Evolutionary conservation across 1,140 invertebrate genomes (phyloP).

Genomic region (Euura lappo): DNA sequence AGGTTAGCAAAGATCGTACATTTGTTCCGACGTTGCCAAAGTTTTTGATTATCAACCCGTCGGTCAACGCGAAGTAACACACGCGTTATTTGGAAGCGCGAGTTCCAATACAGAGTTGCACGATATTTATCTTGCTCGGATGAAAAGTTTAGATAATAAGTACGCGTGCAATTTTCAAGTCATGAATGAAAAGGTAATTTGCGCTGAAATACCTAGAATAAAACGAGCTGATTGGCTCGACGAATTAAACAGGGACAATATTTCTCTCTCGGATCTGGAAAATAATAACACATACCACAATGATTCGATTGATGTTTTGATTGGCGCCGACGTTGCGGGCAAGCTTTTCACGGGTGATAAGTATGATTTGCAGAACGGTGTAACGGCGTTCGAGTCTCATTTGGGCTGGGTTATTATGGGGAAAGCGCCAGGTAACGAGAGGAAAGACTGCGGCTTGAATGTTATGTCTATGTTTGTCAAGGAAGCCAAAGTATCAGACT

Average conservation of each 20-base stretch:
- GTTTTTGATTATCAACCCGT: neutral
- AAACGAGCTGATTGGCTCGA: neutral
- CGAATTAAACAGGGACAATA: neutral
- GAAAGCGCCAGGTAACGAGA: constrained; percentile 23
- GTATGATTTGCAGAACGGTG: constrained; percentile 27
- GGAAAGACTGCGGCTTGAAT: constrained; percentile 33
- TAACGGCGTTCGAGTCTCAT: constrained; percentile 40
- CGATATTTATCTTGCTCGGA: neutral
- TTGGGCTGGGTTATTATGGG: constrained; percentile 41
- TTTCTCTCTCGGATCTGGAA: constrained; percentile 25
- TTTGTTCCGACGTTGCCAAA: neutral
- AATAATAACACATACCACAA: constrained; percentile 16
- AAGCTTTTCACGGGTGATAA: constrained; percentile 35
- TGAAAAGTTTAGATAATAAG: neutral
- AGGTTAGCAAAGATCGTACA: neutral
- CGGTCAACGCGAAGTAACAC: neutral
- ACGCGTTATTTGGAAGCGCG: neutral
- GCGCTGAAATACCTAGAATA: neutral
- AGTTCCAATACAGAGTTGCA: neutral
- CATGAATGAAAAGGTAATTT: neutral
- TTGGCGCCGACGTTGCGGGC: constrained; percentile 33
- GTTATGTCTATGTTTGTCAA: constrained; percentile 34
- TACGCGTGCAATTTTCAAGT: neutral
- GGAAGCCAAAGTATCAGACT: constrained; percentile 32
- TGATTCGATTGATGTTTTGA: constrained; percentile 26